These are phyloP conservation scores for Leptoteleia sp. DNA, from an alignment of 1,140 invertebrate species.

Conservation along the genomic window DNA sequence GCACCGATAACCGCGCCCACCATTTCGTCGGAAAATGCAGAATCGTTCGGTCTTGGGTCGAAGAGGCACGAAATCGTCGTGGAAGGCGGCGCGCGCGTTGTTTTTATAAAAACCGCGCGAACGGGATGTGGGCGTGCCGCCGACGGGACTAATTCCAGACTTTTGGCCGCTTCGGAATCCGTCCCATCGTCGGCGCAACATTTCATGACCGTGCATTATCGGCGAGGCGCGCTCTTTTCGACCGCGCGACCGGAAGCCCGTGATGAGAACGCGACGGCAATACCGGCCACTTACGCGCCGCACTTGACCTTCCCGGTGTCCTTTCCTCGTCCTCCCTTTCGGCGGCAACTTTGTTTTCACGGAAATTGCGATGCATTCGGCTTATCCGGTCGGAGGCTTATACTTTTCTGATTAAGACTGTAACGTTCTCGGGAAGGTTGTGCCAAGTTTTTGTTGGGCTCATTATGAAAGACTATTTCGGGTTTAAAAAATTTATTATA, in stretches of 20 bases:
- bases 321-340: neutral
- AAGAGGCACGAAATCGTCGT: neutral
- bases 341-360: no score
- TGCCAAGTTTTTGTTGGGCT: no score
- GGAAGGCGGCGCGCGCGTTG: constrained; percentile 1
- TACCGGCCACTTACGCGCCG: neutral
- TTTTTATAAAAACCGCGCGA: constrained; percentile 69
- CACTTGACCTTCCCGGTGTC: constrained; percentile 57
- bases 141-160: constrained; percentile 44
- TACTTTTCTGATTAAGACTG: no score
- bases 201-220: constrained; percentile 20
- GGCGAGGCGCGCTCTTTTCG: constrained; percentile 50
- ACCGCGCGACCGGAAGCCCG: constrained; percentile 45
- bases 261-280: neutral
- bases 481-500: no score
- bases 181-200: neutral
- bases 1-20: neutral
- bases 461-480: no score
- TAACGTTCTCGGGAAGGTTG: no score
- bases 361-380: no score
- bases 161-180: constrained; percentile 22
- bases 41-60: no score
- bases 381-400: no score
- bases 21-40: neutral
- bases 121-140: constrained; percentile 74